These are phyloP conservation scores for Brenthis ino DNA, from an alignment of 2,888 invertebrate species.

Conservation along the genomic window DNA sequence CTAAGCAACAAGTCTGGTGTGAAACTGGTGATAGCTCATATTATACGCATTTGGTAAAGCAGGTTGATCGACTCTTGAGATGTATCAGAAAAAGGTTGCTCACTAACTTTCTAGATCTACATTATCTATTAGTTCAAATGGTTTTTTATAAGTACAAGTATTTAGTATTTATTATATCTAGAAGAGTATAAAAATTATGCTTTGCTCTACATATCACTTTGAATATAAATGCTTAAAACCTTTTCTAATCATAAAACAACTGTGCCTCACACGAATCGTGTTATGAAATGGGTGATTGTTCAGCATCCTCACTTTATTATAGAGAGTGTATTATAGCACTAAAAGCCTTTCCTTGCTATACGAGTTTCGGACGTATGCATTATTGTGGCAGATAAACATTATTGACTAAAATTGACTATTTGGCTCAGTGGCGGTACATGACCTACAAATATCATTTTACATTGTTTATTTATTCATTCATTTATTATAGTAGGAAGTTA, in stretches of 20 bases:
- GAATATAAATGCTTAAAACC: neutral
- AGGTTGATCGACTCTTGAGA: conserved; percentile 50
- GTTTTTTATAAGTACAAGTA: no score
- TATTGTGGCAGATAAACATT: neutral
- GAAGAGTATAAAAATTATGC: no score
- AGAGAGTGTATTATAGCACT: neutral
- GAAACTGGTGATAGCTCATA: conserved; percentile 63
- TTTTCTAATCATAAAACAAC: neutral
- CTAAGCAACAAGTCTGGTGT: conserved; percentile 55
- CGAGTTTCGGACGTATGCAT: neutral
- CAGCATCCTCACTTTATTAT: neutral
- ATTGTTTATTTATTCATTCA: no score
- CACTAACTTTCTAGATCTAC: conserved; percentile 64
- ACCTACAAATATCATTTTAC: no score
- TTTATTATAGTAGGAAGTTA: no score
- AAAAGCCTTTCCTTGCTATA: neutral
- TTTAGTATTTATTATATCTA: no score
- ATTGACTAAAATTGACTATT: neutral
- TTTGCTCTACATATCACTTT: neutral
- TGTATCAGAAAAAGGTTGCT: conserved; percentile 61
- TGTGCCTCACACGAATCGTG: neutral
- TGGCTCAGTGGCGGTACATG: neutral
- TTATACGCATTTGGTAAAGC: conserved; percentile 45
- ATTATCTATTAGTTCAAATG: conserved; percentile 1
- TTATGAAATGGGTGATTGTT: conserved; percentile 4